A percentile compares a stretch with the other conserved stretches of the same genome.
Conservation (phyloP, 2,888 invertebrate genomes). For the Eucriotettix oculatus region DNA sequence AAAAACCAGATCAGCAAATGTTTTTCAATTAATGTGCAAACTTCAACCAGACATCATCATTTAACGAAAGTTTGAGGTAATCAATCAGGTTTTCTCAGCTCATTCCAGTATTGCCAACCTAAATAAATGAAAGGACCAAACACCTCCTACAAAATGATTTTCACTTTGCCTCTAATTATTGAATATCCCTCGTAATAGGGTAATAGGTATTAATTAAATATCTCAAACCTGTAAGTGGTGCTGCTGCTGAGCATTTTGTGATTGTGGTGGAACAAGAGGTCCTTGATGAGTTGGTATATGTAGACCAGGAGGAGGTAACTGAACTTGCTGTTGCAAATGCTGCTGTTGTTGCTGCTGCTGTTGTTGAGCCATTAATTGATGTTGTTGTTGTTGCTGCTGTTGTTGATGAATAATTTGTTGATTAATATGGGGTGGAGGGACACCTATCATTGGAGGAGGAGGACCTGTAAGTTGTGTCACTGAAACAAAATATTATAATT, state of each 20-base stretch:
- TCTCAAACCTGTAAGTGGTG: conserved; percentile 8
- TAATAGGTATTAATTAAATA: no score
- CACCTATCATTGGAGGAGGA: conserved; percentile 8
- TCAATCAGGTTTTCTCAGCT: no score
- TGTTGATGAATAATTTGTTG: conserved; percentile 11
- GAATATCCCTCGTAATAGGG: no score
- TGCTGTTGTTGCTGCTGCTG: conserved; percentile 8
- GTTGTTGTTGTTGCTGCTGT: conserved; percentile 9
- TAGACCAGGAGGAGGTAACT: conserved; percentile 24
- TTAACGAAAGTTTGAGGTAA: no score
- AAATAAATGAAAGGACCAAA: no score
- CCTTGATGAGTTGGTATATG: conserved; percentile 26
- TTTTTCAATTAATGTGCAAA: no score
- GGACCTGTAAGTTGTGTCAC: conserved; percentile 10
- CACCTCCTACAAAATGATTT: no score
- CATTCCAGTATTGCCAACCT: no score
- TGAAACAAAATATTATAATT: background rate
- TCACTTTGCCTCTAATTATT: no score
- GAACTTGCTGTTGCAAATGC: conserved; percentile 11
- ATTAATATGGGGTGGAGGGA: conserved; percentile 16
- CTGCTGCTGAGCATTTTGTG: conserved; percentile 6
- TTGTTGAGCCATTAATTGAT: conserved; percentile 12
- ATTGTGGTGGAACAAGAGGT: conserved; percentile 22
- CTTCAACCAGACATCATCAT: no score
- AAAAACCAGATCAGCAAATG: no score